Evolutionary conservation across 1,140 invertebrate species (phyloP), one percentile per base, ranked within the genome.

Genomic region (Nephotettix cincticeps): DNA sequence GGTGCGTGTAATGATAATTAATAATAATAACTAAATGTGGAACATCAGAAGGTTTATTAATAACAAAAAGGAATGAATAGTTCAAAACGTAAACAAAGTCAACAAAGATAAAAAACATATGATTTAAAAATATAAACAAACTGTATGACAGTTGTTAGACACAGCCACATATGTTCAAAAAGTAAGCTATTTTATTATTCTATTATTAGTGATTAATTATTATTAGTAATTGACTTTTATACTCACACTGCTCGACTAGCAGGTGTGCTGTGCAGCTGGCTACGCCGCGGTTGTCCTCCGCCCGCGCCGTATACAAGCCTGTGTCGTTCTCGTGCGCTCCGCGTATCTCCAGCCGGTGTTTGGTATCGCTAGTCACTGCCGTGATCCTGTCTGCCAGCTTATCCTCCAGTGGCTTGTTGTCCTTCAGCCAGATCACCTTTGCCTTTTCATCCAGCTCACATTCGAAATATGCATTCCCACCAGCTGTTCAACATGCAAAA

Each of bases 281-380:
- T 11, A 74, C 71, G 6, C 92, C 87, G 75, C 90, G 91, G 32
- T 94, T 92, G 32, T 91, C 88, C 51, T 88, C 88, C n/a, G 95
- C 96, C 40, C 92, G 86, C 63, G 94, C 94, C 0, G 93, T 96
- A 79, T 99, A 99, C 23, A 94, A 86, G 17, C 96, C 97, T 1
- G 88, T 87, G 82, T 99, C 97, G 36, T 88, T 87, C 68, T 91
- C 90, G 23, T 86, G 84, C 68, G 92, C 93, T 75, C 97, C 91
- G 73, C 90, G 86, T 23, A 99, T 88, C 75, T 90, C 86, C 68
- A 99, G 82, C 65, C 86, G 88, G 78, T 88, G 91, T 0, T 80
- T 82, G 11, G 81, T 79, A 25, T 85, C 83, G 13, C 83, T 81
- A 47, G 82, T 81, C 0, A 84, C 84, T 19, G 88, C 85, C 61